Conservation (phyloP, 1,140 invertebrate genomes). For the Nymphalis io region DNA sequence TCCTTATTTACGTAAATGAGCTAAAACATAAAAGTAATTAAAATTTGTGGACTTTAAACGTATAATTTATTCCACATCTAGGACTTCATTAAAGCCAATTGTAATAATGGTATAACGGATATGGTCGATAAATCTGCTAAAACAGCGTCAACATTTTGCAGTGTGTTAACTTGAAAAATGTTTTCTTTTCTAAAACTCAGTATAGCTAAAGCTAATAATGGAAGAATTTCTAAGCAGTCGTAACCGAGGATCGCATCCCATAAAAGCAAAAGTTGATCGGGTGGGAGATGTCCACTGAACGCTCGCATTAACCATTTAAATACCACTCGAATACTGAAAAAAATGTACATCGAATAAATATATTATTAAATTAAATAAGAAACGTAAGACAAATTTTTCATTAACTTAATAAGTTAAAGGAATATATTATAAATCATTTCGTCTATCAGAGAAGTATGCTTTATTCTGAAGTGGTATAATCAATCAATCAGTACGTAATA, state of each 20-base stretch:
- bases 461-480: too few relatives aligned
- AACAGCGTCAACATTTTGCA: constrained; percentile 93
- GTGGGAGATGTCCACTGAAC: constrained; percentile 95
- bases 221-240: constrained; percentile 93
- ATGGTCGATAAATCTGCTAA: constrained; percentile 95
- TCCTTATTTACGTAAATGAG: not conserved
- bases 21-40: not conserved
- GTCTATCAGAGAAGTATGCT: too few relatives aligned
- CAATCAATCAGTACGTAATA: too few relatives aligned
- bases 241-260: constrained; percentile 97
- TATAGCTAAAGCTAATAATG: constrained; percentile 93
- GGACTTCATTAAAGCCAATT: constrained; percentile 76
- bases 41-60: not conserved
- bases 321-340: constrained; percentile 88
- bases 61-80: constrained; percentile 33
- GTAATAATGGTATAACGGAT: constrained; percentile 89
- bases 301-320: constrained; percentile 98
- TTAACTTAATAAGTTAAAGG: too few relatives aligned
- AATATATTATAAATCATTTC: too few relatives aligned
- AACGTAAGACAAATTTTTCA: too few relatives aligned
- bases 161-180: constrained; percentile 92
- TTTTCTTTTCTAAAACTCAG: constrained; percentile 96
- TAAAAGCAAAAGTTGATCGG: constrained; percentile 93
- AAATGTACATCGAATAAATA: constrained; percentile 11
- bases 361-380: not conserved